A percentile compares a stretch with the other conserved stretches of the same genome.
Evolutionary conservation across 1,140 invertebrate genomes (phyloP).

Genomic region (Cydia amplana): DNA sequence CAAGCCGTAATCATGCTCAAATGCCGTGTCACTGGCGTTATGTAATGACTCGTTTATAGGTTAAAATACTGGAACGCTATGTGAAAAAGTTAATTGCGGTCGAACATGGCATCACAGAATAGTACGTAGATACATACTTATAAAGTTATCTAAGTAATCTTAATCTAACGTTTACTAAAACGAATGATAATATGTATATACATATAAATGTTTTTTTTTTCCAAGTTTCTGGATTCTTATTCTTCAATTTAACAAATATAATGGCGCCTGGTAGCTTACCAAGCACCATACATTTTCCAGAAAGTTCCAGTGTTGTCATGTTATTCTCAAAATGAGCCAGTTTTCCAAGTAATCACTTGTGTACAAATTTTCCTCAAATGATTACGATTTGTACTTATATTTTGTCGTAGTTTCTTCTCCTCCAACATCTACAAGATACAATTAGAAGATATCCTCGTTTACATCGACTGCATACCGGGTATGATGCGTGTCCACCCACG

Average conservation of each 20-base stretch:
- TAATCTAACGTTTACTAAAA: neutral
- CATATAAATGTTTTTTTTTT: too few species aligned
- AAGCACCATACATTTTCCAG: too few species aligned
- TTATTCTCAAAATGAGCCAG: too few species aligned
- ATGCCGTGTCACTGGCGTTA: slow-evolving; percentile 2
- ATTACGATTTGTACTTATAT: neutral
- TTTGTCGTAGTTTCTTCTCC: neutral
- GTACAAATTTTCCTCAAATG: too few species aligned
- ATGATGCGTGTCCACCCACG: slow-evolving; percentile 40
- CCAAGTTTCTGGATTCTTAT: too few species aligned
- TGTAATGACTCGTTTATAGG: slow-evolving; percentile 4
- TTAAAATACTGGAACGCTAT: slow-evolving; percentile 19
- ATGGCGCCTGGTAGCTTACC: too few species aligned
- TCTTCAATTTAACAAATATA: too few species aligned
- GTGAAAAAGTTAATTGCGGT: neutral
- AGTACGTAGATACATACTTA: neutral
- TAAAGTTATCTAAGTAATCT: neutral
- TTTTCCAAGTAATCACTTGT: too few species aligned
- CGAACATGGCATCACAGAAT: slow-evolving; percentile 8
- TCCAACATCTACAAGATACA: neutral
- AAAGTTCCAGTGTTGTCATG: too few species aligned
- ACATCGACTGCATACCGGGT: neutral
- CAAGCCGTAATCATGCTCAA: slow-evolving; percentile 18
- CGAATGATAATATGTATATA: too few species aligned
- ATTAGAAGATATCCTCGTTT: slow-evolving; percentile 8